phyloP scores from a whole-genome alignment of 2,113 vertebrate species.

The Penelope pileata region DNA sequence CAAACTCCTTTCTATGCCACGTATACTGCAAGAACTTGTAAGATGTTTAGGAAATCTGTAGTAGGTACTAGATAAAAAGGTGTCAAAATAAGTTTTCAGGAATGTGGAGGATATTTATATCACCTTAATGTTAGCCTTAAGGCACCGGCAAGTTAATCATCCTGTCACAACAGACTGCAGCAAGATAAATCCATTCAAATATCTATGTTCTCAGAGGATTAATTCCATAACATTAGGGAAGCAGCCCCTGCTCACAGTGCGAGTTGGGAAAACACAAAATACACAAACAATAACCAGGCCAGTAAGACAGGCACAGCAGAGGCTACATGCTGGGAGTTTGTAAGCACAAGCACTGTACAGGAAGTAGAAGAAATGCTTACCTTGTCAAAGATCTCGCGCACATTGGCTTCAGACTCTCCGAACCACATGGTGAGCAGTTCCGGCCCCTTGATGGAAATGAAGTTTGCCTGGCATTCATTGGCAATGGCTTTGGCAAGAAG shows the following conservation, averaged over 20 bases:
- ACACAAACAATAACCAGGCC: not conserved
- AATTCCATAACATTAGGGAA: not conserved
- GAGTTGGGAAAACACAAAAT: not conserved
- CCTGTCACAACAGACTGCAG: not conserved
- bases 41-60: not conserved
- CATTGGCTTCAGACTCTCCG: conserved; percentile 98
- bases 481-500: conserved; percentile 98
- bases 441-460: conserved; percentile 98
- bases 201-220: not conserved
- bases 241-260: not conserved
- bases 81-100: not conserved
- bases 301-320: not conserved
- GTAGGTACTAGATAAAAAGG: not conserved
- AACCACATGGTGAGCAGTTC: conserved; percentile 99
- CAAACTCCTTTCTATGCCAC: not conserved
- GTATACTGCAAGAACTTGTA: not conserved
- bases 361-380: conserved; percentile 54
- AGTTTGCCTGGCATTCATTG: conserved; percentile 99
- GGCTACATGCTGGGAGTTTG: not conserved
- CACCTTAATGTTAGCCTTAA: not conserved
- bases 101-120: too few species aligned
- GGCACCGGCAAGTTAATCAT: not conserved
- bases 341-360: not conserved
- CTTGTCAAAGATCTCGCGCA: conserved; percentile 99
- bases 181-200: not conserved